These are phyloP conservation scores for Gibbula magus DNA, from an alignment of 2,888 invertebrate genomes.

Conservation along the genomic window DNA sequence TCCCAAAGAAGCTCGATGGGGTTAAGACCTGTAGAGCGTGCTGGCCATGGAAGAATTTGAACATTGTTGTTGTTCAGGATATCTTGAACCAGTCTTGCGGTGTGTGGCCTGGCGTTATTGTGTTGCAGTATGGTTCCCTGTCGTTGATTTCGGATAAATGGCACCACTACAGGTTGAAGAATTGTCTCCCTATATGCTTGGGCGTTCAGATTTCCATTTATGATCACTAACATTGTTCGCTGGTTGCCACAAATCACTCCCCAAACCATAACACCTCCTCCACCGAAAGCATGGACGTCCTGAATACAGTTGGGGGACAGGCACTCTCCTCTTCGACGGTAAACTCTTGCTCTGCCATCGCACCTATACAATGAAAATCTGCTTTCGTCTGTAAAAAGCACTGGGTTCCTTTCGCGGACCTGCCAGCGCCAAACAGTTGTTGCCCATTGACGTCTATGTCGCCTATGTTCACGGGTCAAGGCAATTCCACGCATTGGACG, in stretches of 20 bases:
- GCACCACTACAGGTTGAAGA: background rate
- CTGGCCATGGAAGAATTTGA: background rate
- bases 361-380: no score
- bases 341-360: background rate
- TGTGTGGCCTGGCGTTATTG: background rate
- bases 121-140: background rate
- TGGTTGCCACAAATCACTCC: background rate
- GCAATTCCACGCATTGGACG: no score
- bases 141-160: background rate
- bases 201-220: background rate
- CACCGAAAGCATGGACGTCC: background rate
- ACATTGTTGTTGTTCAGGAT: background rate
- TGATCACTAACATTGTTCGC: background rate
- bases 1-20: background rate
- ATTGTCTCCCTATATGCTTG: background rate
- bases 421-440: no score
- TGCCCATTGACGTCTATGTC: no score
- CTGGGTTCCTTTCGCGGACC: no score
- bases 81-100: background rate
- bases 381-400: no score
- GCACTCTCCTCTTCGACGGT: background rate
- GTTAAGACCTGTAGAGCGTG: background rate
- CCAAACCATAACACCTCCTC: background rate
- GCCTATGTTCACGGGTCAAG: no score
- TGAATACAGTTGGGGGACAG: background rate